Conservation (phyloP, 2,797 vertebrate genomes). For the Lophotriccus pileatus region DNA sequence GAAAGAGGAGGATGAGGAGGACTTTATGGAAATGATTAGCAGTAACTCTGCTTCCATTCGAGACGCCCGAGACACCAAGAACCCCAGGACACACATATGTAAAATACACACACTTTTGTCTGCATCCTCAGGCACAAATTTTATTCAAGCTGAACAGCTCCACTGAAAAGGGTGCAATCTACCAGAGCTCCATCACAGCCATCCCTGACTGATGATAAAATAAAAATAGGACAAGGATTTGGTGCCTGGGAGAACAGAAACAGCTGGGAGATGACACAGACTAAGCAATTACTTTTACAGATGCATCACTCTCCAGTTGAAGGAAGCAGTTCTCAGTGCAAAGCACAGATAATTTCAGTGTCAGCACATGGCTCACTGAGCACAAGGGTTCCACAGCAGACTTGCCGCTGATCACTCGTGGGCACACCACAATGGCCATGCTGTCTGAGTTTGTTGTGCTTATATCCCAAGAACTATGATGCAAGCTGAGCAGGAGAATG, state of each 20-base stretch:
- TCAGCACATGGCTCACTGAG: rapidly evolving
- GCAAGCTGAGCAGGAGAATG: neutral
- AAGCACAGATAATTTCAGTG: neutral
- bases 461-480: neutral
- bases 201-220: neutral
- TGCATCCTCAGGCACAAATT: neutral
- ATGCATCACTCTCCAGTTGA: neutral
- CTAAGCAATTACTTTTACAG: neutral
- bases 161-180: neutral
- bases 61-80: neutral
- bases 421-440: neutral
- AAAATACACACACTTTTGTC: neutral
- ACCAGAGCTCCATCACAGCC: neutral
- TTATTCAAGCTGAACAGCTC: neutral
- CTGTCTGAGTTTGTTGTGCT: neutral
- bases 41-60: neutral
- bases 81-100: neutral
- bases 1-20: neutral
- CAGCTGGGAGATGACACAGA: neutral
- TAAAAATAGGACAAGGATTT: neutral
- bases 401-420: rapidly evolving
- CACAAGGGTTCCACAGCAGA: neutral
- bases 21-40: neutral
- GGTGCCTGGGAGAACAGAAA: neutral
- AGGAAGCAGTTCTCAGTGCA: neutral